Evolutionary conservation across 2,888 invertebrate species (phyloP).

Genomic region (Callimorpha dominula): DNA sequence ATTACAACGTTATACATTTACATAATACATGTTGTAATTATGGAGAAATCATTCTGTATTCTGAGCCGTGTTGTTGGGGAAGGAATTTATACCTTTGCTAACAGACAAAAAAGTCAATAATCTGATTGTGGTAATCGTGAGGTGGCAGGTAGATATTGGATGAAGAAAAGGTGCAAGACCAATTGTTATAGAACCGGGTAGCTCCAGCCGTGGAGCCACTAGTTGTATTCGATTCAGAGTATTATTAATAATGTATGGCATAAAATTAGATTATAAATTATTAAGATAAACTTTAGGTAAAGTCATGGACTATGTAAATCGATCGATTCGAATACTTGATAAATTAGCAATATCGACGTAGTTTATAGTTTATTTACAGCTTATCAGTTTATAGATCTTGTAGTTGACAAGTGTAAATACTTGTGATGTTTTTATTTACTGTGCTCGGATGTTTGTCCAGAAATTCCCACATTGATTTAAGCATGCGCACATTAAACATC

Average conservation of each 20-base stretch:
- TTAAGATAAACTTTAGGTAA: too few relatives aligned
- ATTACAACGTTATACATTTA: neutral
- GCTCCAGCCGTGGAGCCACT: neutral
- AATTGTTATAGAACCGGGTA: neutral
- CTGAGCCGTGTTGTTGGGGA: neutral
- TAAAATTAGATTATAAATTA: neutral
- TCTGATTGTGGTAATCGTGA: too few relatives aligned
- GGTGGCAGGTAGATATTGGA: too few relatives aligned
- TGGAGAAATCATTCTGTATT: neutral
- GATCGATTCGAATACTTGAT: too few relatives aligned
- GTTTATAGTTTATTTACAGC: too few relatives aligned
- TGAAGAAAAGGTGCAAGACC: neutral
- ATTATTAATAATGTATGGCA: neutral
- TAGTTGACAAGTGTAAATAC: neutral
- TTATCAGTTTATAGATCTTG: too few relatives aligned
- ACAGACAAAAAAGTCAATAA: too few relatives aligned
- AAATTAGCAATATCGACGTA: too few relatives aligned
- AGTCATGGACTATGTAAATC: too few relatives aligned
- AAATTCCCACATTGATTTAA: slow-evolving; percentile 11
- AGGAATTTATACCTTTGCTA: neutral
- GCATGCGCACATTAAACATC: neutral
- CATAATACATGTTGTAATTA: neutral
- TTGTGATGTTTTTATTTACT: neutral
- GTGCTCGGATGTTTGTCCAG: neutral
- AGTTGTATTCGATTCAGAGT: neutral